phyloP scores from a whole-genome alignment of 2,797 vertebrate species.

The Eulemur rubriventer region DNA sequence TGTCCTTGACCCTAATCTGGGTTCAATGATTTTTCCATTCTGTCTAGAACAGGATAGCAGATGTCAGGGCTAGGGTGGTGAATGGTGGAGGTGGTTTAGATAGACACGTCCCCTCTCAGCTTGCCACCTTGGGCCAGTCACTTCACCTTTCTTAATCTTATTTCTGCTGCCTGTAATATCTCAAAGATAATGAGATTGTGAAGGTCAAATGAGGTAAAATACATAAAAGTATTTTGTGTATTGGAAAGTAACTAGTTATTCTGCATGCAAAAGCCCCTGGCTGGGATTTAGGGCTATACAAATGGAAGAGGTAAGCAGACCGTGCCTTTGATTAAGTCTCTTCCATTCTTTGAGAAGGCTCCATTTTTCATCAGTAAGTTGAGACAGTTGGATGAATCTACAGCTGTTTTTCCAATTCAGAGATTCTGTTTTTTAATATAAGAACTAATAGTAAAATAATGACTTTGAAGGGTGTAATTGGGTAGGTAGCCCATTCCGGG shows the following conservation, averaged over 20 bases:
- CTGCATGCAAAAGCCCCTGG: not conserved
- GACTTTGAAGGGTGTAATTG: not conserved
- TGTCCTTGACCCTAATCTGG: not conserved
- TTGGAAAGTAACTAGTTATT: not conserved
- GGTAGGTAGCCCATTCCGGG: not conserved
- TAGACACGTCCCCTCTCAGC: not conserved
- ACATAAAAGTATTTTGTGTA: fast-evolving
- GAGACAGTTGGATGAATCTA: not conserved
- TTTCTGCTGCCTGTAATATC: not conserved
- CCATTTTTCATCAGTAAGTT: not conserved
- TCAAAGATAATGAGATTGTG: too few species aligned
- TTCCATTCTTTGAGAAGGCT: not conserved
- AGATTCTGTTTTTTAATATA: not conserved
- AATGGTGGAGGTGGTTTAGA: not conserved
- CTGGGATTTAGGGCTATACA: too few species aligned
- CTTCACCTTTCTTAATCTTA: not conserved
- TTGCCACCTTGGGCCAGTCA: not conserved
- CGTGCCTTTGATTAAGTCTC: not conserved
- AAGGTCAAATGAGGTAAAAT: not conserved
- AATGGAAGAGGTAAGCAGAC: not conserved
- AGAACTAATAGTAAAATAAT: not conserved
- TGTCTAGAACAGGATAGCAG: not conserved
- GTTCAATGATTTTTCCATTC: not conserved
- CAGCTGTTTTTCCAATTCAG: not conserved
- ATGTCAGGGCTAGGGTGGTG: not conserved